Evolutionary conservation across 2,888 invertebrate genomes (phyloP).

Genomic region (Ctena decussata): DNA sequence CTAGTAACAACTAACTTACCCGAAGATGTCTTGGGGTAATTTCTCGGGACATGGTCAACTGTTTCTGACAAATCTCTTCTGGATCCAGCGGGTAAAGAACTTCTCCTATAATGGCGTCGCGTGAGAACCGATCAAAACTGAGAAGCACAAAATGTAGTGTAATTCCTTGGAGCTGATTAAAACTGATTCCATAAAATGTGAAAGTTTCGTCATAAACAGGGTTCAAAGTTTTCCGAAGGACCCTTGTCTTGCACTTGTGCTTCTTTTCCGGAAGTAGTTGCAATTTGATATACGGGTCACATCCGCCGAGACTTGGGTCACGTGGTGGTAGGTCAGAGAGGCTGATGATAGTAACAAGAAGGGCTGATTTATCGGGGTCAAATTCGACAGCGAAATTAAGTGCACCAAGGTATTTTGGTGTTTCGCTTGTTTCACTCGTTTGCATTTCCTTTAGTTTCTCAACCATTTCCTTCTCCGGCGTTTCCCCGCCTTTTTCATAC

Average conservation of each 20-base stretch:
- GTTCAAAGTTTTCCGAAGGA: constrained; percentile 97
- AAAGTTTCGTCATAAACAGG: constrained; percentile 99
- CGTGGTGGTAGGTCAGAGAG: constrained; percentile 95
- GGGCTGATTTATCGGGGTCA: constrained; percentile 95
- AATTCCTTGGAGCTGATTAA: constrained; percentile 94
- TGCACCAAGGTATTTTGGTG: constrained; percentile 91
- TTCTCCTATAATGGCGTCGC: constrained; percentile 99
- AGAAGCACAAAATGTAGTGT: constrained; percentile 91
- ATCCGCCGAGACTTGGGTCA: constrained; percentile 93
- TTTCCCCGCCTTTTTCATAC: constrained; percentile 87
- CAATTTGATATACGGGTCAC: constrained; percentile 99
- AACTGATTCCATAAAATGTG: constrained; percentile 95
- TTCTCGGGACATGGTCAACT: constrained; percentile 90
- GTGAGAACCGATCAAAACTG: constrained; percentile 97
- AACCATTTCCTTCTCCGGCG: constrained; percentile 85
- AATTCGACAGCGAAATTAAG: constrained; percentile 96
- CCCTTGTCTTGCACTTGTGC: constrained; percentile 98
- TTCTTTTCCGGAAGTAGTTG: constrained; percentile 99
- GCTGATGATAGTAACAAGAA: constrained; percentile 96
- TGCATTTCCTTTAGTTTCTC: constrained; percentile 84
- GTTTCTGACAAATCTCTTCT: constrained; percentile 86
- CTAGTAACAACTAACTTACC: constrained; percentile 89
- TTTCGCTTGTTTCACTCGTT: constrained; percentile 53
- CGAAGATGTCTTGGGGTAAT: constrained; percentile 97
- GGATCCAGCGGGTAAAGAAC: constrained; percentile 91